Conservation (phyloP, 2,888 invertebrate species). For the Prosopocoilus inquinatus region DNA sequence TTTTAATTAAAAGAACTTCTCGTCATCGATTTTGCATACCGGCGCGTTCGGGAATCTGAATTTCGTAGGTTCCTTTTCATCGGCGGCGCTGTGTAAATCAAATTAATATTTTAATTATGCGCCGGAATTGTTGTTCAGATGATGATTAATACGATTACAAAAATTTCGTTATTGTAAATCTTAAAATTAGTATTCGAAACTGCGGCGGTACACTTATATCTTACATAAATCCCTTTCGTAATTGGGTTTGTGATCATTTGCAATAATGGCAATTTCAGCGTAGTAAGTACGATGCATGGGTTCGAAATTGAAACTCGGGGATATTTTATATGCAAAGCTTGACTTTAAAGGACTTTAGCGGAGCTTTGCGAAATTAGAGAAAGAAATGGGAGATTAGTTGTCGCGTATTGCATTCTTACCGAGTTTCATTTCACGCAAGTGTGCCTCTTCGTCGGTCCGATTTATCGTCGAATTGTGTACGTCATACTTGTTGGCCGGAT, state of each 20-base stretch:
- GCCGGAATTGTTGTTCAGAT: too few species aligned
- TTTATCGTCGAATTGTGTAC: constrained; percentile 39
- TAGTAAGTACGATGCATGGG: constrained; percentile 7
- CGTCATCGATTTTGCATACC: neutral
- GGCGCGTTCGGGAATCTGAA: too few species aligned
- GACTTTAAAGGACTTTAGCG: constrained; percentile 44
- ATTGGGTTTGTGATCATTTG: constrained; percentile 23
- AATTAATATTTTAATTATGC: too few species aligned
- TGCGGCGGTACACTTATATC: too few species aligned
- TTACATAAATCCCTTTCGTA: constrained; percentile 21
- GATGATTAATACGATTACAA: too few species aligned
- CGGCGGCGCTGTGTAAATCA: too few species aligned
- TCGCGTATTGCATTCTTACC: constrained; percentile 46
- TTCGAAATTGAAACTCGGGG: constrained; percentile 44
- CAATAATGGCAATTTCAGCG: constrained; percentile 12
- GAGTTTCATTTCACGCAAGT: constrained; percentile 47
- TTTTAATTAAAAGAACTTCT: constrained; percentile 26
- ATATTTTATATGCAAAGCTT: constrained; percentile 49
- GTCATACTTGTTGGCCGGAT: constrained; percentile 31
- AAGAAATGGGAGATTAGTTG: constrained; percentile 49
- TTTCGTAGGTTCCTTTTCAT: too few species aligned
- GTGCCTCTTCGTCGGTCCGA: constrained; percentile 42
- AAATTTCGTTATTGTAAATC: too few species aligned
- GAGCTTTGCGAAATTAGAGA: constrained; percentile 48
- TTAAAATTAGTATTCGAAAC: too few species aligned